Percentiles rank a stretch among this genome's conserved stretches.
Evolutionary conservation across 92 coral and sea anemone genomes (phyloP).

Genomic region (Porites rus): DNA sequence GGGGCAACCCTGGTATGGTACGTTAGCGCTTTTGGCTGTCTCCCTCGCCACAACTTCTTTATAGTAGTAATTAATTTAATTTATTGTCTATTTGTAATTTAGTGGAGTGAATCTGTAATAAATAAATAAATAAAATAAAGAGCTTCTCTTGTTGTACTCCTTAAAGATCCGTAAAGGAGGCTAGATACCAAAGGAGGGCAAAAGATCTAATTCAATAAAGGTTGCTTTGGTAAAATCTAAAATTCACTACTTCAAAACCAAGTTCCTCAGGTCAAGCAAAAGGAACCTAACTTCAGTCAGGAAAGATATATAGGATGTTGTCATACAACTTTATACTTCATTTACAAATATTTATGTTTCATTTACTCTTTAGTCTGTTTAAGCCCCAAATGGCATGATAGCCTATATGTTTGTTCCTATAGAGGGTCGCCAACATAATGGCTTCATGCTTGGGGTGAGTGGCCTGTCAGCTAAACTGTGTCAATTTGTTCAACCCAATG

Average conservation of each 20-base stretch:
- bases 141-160: slow-evolving; percentile 47
- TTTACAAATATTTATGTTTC: slow-evolving; percentile 24
- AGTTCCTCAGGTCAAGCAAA: slow-evolving; percentile 46
- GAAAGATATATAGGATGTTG: slow-evolving; percentile 32
- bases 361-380: slow-evolving; percentile 52
- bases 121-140: slow-evolving; percentile 25
- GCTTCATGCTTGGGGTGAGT: slow-evolving; percentile 74
- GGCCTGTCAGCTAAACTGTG: slow-evolving; percentile 53
- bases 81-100: not conserved
- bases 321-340: slow-evolving; percentile 37
- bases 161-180: slow-evolving; percentile 55
- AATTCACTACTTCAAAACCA: slow-evolving; percentile 45
- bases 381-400: slow-evolving; percentile 60
- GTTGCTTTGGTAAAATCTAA: slow-evolving; percentile 51
- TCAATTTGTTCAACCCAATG: slow-evolving; percentile 59
- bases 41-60: slow-evolving; percentile 23
- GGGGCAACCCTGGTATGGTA: slow-evolving; percentile 18
- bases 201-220: slow-evolving; percentile 49
- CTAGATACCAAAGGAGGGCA: slow-evolving; percentile 39
- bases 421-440: slow-evolving; percentile 70
- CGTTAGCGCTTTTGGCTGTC: slow-evolving; percentile 28
- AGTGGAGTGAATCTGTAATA: slow-evolving; percentile 14
- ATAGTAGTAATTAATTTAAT: not conserved
- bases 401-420: slow-evolving; percentile 69
- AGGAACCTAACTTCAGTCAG: slow-evolving; percentile 34